Evolutionary conservation across 2,113 vertebrate genomes (phyloP).

Genomic region (Panurus biarmicus): DNA sequence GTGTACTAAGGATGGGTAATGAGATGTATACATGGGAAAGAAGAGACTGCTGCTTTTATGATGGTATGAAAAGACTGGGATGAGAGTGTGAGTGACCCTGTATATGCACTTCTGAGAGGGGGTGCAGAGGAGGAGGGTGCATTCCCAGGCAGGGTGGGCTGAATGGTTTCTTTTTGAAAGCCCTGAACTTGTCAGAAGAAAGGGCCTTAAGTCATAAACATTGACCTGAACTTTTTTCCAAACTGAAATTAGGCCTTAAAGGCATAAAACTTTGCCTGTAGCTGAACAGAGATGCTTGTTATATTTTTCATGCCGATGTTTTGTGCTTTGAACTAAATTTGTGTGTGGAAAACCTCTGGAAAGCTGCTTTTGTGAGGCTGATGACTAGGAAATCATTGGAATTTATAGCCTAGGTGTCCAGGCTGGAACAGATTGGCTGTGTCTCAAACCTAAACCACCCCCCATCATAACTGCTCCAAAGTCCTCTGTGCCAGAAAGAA

Average conservation of each 20-base stretch:
- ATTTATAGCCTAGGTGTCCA: not conserved
- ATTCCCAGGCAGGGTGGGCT: not conserved
- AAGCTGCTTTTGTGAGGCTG: not conserved
- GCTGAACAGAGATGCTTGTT: not conserved
- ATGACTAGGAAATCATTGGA: not conserved
- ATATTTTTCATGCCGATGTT: not conserved
- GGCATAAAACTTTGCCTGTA: not conserved
- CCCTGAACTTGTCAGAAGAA: not conserved
- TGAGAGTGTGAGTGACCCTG: not conserved
- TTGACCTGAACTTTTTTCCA: not conserved
- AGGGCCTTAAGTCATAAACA: not conserved
- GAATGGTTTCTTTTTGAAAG: not conserved
- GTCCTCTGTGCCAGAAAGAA: not conserved
- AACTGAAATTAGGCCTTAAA: not conserved
- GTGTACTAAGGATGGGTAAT: slow-evolving; percentile 56
- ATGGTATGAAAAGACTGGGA: not conserved
- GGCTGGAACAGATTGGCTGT: not conserved
- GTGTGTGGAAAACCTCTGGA: not conserved
- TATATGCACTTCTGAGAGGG: not conserved
- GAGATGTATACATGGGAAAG: slow-evolving; percentile 46
- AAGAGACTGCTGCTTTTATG: slow-evolving; percentile 28
- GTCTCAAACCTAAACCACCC: not conserved
- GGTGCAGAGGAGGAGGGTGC: not conserved
- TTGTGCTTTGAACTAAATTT: not conserved
- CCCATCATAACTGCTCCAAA: not conserved